Evolutionary conservation across 2,113 vertebrate species (phyloP), one percentile per base, ranked within the genome.

Genomic region (Ciconia boyciana): DNA sequence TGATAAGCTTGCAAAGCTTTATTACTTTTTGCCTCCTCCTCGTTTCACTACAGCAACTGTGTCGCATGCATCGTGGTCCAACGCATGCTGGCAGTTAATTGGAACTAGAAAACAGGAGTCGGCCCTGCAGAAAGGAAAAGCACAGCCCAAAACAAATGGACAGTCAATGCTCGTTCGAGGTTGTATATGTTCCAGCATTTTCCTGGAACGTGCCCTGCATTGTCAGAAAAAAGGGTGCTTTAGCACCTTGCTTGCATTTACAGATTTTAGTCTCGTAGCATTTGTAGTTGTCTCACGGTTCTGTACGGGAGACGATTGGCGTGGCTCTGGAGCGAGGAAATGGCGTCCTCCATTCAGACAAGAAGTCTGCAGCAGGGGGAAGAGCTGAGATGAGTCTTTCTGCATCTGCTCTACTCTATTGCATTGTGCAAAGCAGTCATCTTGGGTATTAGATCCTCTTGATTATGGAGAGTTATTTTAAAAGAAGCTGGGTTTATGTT

Each of bases 21-120:
- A 34, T 41, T 71, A 3, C 8, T 58, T n/a, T n/a, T 55, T 60
- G 46, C 28, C n/a, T 25, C 19, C 19, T 52, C 24, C 41, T 31
- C 24, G 7, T 46, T 55, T 31, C 32, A 10, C 31, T 41, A 1
- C 25, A 48, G 39, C 36, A 25, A 1, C 32, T 2, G 2, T 13
- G 36, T 32, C 4, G 2, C 4, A 0, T 10, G 31, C 16, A 0
- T 24, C 3, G 9, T 22, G 58, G 41, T 44, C 48, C 13, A 2
- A 16, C 36, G 1, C 2, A 2, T n/a, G 60, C 65, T n/a, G 82
- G 24, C 8, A 3, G 7, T 24, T n/a, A 17, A 0, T 1, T 15
- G 48, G 13, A 39, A 18, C 28, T 14, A 17, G 24, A 16, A 32
- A 74, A 24, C 0, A 15, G 46, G 25, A 21, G 29, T 32, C 1